Base-by-base conservation (phyloP, 2,888 invertebrate genomes). In the Rapana venosa region DNA sequence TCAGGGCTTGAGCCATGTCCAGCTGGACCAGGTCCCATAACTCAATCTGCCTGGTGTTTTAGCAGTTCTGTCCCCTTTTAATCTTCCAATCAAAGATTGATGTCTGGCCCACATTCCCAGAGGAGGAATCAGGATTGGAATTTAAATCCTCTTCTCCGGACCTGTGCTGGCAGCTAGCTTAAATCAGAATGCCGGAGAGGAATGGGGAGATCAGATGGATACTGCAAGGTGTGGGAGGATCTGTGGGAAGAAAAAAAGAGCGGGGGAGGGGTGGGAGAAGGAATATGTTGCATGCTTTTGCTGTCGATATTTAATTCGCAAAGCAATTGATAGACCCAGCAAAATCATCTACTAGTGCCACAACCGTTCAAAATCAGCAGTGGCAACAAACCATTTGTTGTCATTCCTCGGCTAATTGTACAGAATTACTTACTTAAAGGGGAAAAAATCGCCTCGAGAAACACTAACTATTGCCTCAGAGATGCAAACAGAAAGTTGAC, bases 11-110 rank as follows among this genome's bases (percentile, higher is more conserved):
- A 22, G 77, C 35, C 35, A n/a, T 35, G 81, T 20, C 81, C 81
- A 81, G 22, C 81, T 81, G 81, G 35, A 35, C 17, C 81, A 32
- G 36, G 81, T 81, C 36, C 81, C 32, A 81, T 35, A 81, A 81
- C 35, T 35, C 81, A 2, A 15, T 81, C 81, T 47, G 47, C 26
- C 17, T 26, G 35, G 79, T 11, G 47, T 83, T 36, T 36, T n/a
- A 47, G 47, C 83, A 13, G 47, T 36, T 83, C 26, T 47, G 47
- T 83, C 47, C 83, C 79, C 83, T 83, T 83, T 83, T 47, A 83
- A 83, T 83, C 83, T 83, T 83, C 47, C 83, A 83, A 83, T 83
- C 83, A 83, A 83, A 83, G 83, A 83, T 47, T 36, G 83, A 83
- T 83, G 83, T 47, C 26, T 83, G 83, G 47, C 83, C 26, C 47